Evolutionary conservation across 1,140 invertebrate species (phyloP), one percentile per base, ranked within the genome.

Genomic region (Trinorchestia longiramus): DNA sequence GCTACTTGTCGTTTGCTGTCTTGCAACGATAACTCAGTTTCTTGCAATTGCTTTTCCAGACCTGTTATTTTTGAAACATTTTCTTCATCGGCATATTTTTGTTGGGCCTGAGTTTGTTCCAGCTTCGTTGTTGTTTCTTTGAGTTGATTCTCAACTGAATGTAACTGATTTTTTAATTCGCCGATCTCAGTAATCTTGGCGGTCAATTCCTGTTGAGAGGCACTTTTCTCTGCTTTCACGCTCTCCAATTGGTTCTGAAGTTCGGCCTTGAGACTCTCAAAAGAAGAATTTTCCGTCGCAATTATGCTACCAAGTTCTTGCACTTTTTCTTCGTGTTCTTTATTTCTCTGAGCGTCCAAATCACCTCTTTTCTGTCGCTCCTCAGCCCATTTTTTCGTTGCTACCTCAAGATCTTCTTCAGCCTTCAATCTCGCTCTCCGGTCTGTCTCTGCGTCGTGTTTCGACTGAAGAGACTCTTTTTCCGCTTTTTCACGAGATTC

Each of bases 401-500:
- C 92, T 47, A 19, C 92, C 4, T 8, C 40, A 19, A 45, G 43
- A 44, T 94, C 92, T n/a, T 40, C 43, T 40, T 94, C 92, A 45
- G 44, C 43, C 44, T 94, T 43, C 40, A 47, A 6, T 47, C 92
- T 94, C 19, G 92, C 92, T 11, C 36, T 47, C 43, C 15, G 40
- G 11, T 94, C 92, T 45, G 41, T 94, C 40, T 94, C 92, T 94
- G 92, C 43, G 15, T 94, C 92, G 41, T 94, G 43, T 47, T 94
- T 94, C 23, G 92, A 94, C 43, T 94, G 41, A 40, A 94, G 44
- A 40, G 92, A 42, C 47, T 94, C 92, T 47, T 94, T 94, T 47
- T 94, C 92, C 0, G 92, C 92, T n/a, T 45, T 94, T 47, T 94
- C 92, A 40, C 92, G 92, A 40, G 42, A 53, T 95, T 95, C 95